These are phyloP conservation scores for Pygoscelis antarcticus DNA, from an alignment of 2,113 vertebrate genomes.

Conservation along the genomic window DNA sequence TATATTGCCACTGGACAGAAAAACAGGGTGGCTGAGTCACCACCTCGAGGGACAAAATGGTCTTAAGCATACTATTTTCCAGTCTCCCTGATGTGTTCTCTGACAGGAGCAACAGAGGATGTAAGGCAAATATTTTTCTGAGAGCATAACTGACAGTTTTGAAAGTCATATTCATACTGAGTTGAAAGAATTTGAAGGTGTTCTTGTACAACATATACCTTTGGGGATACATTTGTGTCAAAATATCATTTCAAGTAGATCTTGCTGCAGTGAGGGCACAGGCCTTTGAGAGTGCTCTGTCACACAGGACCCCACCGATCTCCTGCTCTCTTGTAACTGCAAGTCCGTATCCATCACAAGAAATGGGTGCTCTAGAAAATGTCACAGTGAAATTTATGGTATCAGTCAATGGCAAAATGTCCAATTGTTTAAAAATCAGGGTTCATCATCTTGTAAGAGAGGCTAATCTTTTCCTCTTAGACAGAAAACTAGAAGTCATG, in stretches of 20 bases:
- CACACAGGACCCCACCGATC: not conserved
- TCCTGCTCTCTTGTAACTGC: not conserved
- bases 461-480: not conserved
- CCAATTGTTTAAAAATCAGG: not conserved
- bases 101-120: not conserved
- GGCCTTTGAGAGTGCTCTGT: not conserved
- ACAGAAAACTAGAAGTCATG: not conserved
- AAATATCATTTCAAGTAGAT: not conserved
- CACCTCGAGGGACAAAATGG: not conserved
- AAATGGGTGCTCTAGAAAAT: not conserved
- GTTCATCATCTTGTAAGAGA: not conserved
- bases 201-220: not conserved
- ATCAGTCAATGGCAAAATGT: not conserved
- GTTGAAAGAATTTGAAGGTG: not conserved
- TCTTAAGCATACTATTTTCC: not conserved
- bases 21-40: not conserved
- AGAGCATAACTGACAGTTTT: not conserved
- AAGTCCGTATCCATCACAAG: not conserved
- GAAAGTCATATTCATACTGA: not conserved
- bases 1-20: not conserved
- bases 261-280: not conserved
- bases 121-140: not conserved
- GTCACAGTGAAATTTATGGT: not conserved
- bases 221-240: not conserved
- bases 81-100: not conserved